phyloP scores from a whole-genome alignment of 2,113 vertebrate species.

The Pygoscelis adeliae region DNA sequence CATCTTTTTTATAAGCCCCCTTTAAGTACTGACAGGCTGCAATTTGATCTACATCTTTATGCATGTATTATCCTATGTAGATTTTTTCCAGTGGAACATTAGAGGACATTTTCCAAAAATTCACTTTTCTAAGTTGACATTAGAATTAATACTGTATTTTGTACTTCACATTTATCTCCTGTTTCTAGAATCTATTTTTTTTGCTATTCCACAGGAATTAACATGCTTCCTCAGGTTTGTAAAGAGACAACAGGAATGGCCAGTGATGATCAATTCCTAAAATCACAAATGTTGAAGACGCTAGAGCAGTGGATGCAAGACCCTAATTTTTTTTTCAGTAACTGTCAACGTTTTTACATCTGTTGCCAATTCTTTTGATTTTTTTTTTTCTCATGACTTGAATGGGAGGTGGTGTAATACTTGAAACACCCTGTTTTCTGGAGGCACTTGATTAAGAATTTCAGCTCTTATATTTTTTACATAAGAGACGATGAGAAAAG shows the following conservation, averaged over 20 bases:
- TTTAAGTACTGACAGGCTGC: no score
- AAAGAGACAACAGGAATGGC: not conserved
- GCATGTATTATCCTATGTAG: not conserved
- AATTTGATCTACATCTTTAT: not conserved
- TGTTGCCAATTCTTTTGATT: not conserved
- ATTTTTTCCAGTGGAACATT: not conserved
- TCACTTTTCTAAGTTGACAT: not conserved
- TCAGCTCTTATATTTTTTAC: not conserved
- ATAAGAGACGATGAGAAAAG: not conserved
- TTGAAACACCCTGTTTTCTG: not conserved
- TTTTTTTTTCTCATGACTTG: not conserved
- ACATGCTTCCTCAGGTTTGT: not conserved
- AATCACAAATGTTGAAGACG: not conserved
- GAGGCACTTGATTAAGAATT: not conserved
- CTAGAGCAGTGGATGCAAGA: not conserved
- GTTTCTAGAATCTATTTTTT: not conserved
- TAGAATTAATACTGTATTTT: not conserved
- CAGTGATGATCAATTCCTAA: not conserved
- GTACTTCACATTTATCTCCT: not conserved
- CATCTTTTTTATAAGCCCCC: no score
- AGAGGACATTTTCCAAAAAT: not conserved
- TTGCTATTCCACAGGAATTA: not conserved
- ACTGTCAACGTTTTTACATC: not conserved
- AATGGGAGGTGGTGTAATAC: not conserved
- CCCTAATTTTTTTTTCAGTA: not conserved